Evolutionary conservation across 1,140 invertebrate genomes (phyloP), one percentile per base, ranked within the genome.

Genomic region (Batillaria attramentaria): DNA sequence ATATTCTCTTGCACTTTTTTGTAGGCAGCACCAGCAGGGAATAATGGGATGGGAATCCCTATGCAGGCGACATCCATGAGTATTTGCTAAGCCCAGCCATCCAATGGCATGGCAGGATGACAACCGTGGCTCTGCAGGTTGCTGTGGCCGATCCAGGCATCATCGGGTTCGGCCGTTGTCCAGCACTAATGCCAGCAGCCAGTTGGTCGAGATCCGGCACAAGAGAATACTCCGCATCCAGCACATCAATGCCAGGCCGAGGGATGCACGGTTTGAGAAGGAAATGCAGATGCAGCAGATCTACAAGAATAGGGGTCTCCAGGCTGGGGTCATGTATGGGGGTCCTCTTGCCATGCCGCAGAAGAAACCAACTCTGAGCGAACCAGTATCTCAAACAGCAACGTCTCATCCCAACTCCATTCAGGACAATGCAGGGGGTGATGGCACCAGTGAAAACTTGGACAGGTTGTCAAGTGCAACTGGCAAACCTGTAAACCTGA

Each of bases 201-300:
- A 77, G 13, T 46, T 85, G 16, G 66, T 86, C 43, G 86, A 89
- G 79, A 79, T 89, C 31, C 78, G 88, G 46, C 80, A 81, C 2
- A 83, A 82, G 1, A 79, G 89, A 65, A 3, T 78, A 18, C 74
- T 90, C 20, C 73, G 83, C n/a, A 85, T 90, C 10, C 83, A 78
- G 50, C 85, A 87, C 69, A 46, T 89, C 16, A 90, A 90, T 80
- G 68, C 82, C 33, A 78, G 78, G 72, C 78, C 80, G 43, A 76
- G 87, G 72, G 87, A 89, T 83, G 82, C 84, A 37, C 62, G 79
- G 41, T 85, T 88, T 82, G 81, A 85, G 69, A 83, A 85, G 62
- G 86, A 88, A 76, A 84, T 86, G 74, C 80, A 84, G 13, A 72
- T 82, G 62, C 83, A 82, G 68, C 10, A 80, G 16, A 70, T 83